Conservation (phyloP, 2,888 invertebrate genomes). For the Harmothoe impar region DNA sequence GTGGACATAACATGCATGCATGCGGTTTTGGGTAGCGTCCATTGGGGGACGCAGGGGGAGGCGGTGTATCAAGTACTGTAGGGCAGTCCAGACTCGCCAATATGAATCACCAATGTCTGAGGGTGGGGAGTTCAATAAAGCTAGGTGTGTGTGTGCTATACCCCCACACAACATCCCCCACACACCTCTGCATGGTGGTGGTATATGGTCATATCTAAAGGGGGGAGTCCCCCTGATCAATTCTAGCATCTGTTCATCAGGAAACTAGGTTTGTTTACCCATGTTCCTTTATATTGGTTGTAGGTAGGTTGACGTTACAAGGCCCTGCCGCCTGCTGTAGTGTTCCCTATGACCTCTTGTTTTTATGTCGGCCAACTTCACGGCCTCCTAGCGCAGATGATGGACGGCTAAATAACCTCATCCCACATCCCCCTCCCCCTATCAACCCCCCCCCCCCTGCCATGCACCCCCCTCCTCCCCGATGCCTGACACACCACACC, state of each 20-base stretch:
- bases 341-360: conserved; percentile 29
- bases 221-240: no score
- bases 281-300: no score
- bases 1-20: conserved; percentile 52
- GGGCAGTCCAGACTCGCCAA: conserved; percentile 10
- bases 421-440: neutral
- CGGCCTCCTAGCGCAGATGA: conserved; percentile 8
- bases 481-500: neutral
- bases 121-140: neutral
- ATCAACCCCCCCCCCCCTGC: no score
- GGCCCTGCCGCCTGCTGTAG: neutral
- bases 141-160: no score
- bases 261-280: no score
- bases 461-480: conserved; percentile 12
- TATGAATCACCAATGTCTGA: neutral
- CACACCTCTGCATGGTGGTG: no score
- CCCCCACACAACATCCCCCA: no score
- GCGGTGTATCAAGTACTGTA: neutral
- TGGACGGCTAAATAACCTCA: neutral
- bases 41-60: conserved; percentile 9
- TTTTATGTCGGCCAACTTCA: neutral
- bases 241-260: no score
- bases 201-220: no score
- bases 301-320: no score
- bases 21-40: conserved; percentile 58